Evolutionary conservation across 1,140 invertebrate species (phyloP).

Genomic region (Steinernema feltiae): DNA sequence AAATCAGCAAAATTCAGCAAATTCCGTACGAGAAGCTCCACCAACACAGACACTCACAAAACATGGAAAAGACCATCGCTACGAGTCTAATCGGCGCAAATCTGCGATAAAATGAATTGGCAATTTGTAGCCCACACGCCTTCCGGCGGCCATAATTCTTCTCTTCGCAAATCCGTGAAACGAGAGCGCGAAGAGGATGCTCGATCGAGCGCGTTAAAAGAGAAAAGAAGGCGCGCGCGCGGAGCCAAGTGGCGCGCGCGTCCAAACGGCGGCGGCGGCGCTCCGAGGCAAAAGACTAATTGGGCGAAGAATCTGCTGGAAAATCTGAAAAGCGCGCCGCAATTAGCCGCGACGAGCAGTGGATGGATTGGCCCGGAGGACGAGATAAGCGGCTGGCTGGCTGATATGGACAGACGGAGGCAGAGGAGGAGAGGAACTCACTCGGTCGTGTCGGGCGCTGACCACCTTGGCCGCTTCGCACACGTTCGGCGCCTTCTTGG

Average conservation of each 20-base stretch:
- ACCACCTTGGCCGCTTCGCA: conserved; percentile 32
- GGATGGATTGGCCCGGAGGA: not conserved
- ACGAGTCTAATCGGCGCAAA: no score
- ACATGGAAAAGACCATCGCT: no score
- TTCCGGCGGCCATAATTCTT: not conserved
- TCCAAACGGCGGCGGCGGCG: no score
- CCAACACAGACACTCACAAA: no score
- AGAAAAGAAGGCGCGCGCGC: not conserved
- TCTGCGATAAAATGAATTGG: no score
- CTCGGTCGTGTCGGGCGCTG: conserved; percentile 22
- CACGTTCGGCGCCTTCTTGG: conserved; percentile 23
- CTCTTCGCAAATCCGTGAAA: not conserved
- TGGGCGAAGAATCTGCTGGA: conserved; percentile 17
- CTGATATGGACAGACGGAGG: conserved; percentile 8
- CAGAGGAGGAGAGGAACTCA: not conserved
- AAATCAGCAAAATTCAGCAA: no score
- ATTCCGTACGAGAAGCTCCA: no score
- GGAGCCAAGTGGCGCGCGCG: no score
- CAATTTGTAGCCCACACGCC: no score
- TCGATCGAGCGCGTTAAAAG: conserved; percentile 1
- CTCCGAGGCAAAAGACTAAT: conserved; percentile 6
- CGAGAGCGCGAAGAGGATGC: not conserved
- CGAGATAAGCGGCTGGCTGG: not conserved
- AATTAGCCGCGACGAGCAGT: no score
- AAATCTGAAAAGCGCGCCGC: not conserved